Conservation (phyloP, 2,797 vertebrate genomes). For the Pelobates cultripes region DNA sequence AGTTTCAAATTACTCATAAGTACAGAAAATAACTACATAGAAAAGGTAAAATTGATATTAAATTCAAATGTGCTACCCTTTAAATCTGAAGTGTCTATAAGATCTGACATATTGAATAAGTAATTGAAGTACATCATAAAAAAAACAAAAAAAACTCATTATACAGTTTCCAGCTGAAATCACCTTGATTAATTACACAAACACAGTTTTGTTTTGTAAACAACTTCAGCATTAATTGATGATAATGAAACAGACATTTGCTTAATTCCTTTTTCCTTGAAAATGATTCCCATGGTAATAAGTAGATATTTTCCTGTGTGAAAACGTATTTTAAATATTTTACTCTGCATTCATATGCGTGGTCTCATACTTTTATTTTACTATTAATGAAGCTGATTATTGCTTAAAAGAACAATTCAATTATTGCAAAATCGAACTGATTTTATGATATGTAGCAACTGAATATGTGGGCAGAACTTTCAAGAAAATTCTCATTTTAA, state of each 20-base stretch:
- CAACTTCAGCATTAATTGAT: slow-evolving; percentile 25
- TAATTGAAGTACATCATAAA: not conserved
- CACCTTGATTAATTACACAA: slow-evolving; percentile 3
- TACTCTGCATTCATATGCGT: not conserved
- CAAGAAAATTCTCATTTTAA: not conserved
- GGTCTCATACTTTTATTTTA: not conserved
- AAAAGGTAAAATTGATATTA: no score
- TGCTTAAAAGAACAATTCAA: not conserved
- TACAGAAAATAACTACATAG: no score
- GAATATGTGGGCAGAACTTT: not conserved
- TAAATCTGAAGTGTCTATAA: not conserved
- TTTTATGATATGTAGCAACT: not conserved
- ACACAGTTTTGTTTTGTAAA: slow-evolving; percentile 28
- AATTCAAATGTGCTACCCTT: no score
- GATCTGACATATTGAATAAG: not conserved
- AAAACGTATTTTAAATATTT: slow-evolving; percentile 23
- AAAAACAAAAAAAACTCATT: not conserved
- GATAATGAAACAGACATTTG: slow-evolving; percentile 33
- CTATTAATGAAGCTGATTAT: not conserved
- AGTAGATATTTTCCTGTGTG: not conserved
- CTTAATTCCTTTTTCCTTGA: slow-evolving; percentile 27
- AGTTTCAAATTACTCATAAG: no score
- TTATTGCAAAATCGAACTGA: not conserved
- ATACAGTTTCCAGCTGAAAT: slow-evolving; percentile 2
- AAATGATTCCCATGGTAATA: slow-evolving; percentile 28